Evolutionary conservation across 2,888 invertebrate genomes (phyloP).

Genomic region (Shargacucullia verbasci): DNA sequence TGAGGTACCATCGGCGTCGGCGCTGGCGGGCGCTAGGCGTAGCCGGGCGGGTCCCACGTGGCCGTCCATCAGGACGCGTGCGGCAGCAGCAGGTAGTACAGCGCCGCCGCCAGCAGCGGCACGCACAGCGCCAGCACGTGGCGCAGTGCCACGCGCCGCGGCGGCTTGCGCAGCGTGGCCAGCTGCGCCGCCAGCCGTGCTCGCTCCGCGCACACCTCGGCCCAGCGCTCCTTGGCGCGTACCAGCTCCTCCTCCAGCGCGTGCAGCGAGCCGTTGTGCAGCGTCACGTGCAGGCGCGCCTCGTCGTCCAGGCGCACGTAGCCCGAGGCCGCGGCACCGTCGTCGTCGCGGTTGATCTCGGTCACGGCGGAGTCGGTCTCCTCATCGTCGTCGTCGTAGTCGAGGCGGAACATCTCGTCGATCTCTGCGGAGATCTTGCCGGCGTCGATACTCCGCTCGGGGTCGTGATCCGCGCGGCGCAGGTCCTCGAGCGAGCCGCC

Average conservation of each 20-base stretch:
- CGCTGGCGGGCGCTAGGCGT: slow-evolving; percentile 38
- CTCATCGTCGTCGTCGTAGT: slow-evolving; percentile 82
- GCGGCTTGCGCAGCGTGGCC: slow-evolving; percentile 85
- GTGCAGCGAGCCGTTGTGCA: slow-evolving; percentile 88
- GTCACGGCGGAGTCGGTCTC: slow-evolving; percentile 80
- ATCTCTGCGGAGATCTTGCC: slow-evolving; percentile 81
- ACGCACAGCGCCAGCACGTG: slow-evolving; percentile 84
- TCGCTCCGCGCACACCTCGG: slow-evolving; percentile 90
- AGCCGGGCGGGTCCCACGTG: slow-evolving; percentile 84
- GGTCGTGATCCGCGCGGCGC: slow-evolving; percentile 42
- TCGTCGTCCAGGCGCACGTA: slow-evolving; percentile 75
- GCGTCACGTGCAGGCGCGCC: slow-evolving; percentile 70
- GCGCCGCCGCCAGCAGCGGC: slow-evolving; percentile 87
- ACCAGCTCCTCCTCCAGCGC: slow-evolving; percentile 93
- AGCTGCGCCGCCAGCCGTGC: slow-evolving; percentile 89
- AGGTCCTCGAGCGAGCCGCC: slow-evolving; percentile 66
- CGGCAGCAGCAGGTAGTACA: slow-evolving; percentile 90
- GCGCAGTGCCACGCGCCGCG: slow-evolving; percentile 81
- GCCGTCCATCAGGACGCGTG: slow-evolving; percentile 91
- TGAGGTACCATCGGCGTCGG: slow-evolving; percentile 58
- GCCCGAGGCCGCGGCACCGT: slow-evolving; percentile 29
- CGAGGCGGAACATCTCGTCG: slow-evolving; percentile 85
- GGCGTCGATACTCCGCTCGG: slow-evolving; percentile 67
- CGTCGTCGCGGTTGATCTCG: slow-evolving; percentile 71
- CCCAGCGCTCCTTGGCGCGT: slow-evolving; percentile 92